Percentiles rank a stretch among this genome's conserved stretches.
Conservation (phyloP, 2,888 invertebrate genomes). For the Drosophila differens region DNA sequence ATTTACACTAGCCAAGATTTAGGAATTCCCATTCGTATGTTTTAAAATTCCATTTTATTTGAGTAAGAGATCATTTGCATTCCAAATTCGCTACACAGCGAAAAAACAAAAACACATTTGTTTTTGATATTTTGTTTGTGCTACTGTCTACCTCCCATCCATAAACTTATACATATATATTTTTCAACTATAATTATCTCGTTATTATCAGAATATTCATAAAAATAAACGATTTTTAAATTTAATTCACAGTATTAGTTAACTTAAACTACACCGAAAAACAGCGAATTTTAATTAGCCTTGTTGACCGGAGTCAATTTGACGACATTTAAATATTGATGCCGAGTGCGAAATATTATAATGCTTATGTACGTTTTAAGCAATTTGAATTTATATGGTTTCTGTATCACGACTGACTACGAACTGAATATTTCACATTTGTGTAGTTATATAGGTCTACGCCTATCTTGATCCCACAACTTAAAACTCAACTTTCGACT, state of each 20-base stretch:
- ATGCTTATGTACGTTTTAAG: background rate
- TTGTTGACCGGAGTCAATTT: background rate
- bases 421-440: background rate
- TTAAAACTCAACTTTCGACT: background rate
- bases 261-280: background rate
- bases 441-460: background rate
- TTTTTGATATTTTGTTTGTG: constrained; percentile 14
- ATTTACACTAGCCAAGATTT: constrained; percentile 1
- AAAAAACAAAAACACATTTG: constrained; percentile 20
- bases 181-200: background rate
- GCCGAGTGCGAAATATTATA: background rate
- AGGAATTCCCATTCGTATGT: constrained; percentile 52
- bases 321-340: background rate
- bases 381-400: background rate
- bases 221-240: background rate
- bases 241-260: background rate
- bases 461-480: background rate
- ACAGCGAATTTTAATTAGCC: background rate
- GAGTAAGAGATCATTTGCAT: constrained; percentile 41
- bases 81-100: constrained; percentile 28
- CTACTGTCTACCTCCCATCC: background rate
- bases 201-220: background rate
- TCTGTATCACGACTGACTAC: background rate
- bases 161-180: background rate
- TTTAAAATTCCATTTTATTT: constrained; percentile 34